Evolutionary conservation across 2,888 invertebrate genomes (phyloP).

Genomic region (Epinotia bilunana): DNA sequence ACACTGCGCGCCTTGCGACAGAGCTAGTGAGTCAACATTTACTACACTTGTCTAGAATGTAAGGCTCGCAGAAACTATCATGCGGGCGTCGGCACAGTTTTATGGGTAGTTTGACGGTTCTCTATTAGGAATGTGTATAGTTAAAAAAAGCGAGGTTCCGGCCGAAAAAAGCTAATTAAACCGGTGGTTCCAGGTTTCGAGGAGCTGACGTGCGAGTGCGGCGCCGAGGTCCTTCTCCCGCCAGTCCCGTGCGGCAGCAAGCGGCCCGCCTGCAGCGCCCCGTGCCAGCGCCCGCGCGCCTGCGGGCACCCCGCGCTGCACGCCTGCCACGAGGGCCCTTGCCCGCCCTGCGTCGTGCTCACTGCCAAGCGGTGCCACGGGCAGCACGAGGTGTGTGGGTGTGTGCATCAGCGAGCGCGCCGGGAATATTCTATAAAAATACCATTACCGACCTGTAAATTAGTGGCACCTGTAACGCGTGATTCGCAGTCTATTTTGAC

Average conservation of each 20-base stretch:
- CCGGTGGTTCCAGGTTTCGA: slow-evolving; percentile 86
- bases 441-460: too few relatives aligned
- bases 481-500: too few relatives aligned
- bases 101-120: too few relatives aligned
- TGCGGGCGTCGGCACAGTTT: too few relatives aligned
- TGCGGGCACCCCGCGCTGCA: slow-evolving; percentile 89
- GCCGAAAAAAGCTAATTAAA: not conserved
- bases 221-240: slow-evolving; percentile 92
- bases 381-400: slow-evolving; percentile 84
- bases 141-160: too few relatives aligned
- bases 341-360: slow-evolving; percentile 88
- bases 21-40: slow-evolving; percentile 84
- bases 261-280: slow-evolving; percentile 88
- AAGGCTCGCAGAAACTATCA: too few relatives aligned
- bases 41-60: too few relatives aligned
- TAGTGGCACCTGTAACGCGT: too few relatives aligned
- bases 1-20: slow-evolving; percentile 90
- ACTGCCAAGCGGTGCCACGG: slow-evolving; percentile 92
- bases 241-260: slow-evolving; percentile 97
- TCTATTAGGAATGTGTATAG: too few relatives aligned
- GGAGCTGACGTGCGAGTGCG: slow-evolving; percentile 96
- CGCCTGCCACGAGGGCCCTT: slow-evolving; percentile 86
- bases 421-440: too few relatives aligned
- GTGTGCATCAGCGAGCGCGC: too few relatives aligned
- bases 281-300: slow-evolving; percentile 68